Percentiles rank a stretch among this genome's conserved stretches.
phyloP scores from a whole-genome alignment of 2,113 vertebrate species.

The Mastomys coucha region DNA sequence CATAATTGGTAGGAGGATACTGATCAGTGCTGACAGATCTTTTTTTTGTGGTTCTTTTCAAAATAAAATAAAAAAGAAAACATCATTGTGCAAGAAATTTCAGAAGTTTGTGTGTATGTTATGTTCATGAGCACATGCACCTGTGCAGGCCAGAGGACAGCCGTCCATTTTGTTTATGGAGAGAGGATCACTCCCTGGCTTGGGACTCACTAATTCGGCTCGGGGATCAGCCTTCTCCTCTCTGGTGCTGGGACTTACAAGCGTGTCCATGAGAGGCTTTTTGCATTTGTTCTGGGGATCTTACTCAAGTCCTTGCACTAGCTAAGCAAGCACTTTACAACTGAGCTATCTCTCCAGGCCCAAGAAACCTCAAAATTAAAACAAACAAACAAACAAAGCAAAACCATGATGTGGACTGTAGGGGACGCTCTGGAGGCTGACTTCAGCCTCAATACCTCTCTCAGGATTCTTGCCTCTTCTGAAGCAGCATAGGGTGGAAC shows the following conservation, averaged over 20 bases:
- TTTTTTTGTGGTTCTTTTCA: not conserved
- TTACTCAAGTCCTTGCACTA: not conserved
- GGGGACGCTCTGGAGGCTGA: not conserved
- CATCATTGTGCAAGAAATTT: not conserved
- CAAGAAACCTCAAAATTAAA: not conserved
- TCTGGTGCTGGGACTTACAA: not conserved
- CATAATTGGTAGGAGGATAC: not conserved
- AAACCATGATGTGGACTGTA: not conserved
- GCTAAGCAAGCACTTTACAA: not conserved
- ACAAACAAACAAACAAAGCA: too few relatives aligned
- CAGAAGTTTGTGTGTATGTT: not conserved
- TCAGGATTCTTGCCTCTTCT: not conserved
- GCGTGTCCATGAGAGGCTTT: fast-evolving
- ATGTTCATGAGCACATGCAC: not conserved
- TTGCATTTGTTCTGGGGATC: not conserved
- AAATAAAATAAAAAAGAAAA: conserved; percentile 29
- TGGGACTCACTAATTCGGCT: not conserved
- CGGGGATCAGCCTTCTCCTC: not conserved
- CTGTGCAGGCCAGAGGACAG: not conserved
- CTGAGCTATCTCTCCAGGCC: not conserved
- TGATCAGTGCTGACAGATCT: not conserved
- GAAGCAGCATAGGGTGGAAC: not conserved
- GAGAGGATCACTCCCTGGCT: not conserved
- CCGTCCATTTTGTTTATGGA: not conserved
- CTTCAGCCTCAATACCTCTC: not conserved